Conservation (phyloP, 2,113 vertebrate species). For the Isurus oxyrinchus region DNA sequence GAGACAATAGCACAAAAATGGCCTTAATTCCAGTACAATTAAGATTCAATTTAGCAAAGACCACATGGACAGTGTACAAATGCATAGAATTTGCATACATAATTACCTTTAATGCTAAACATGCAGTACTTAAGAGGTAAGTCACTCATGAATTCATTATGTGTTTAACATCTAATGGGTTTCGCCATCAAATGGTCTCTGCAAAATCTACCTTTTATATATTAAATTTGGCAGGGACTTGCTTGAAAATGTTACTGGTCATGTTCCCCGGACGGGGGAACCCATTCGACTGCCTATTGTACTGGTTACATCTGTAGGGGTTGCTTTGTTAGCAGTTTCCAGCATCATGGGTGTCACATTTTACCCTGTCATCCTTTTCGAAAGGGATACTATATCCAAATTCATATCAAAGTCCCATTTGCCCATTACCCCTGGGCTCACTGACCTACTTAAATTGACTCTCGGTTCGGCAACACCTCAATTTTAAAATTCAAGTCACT, state of each 20-base stretch:
- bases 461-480: too few relatives aligned
- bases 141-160: background rate
- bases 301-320: background rate
- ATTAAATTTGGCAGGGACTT: background rate
- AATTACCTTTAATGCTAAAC: background rate
- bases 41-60: background rate
- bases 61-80: background rate
- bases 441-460: background rate
- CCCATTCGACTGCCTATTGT: background rate
- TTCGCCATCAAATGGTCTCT: background rate
- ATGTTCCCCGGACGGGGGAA: background rate
- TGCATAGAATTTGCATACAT: background rate
- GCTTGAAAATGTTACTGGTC: background rate
- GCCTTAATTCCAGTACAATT: background rate
- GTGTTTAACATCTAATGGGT: background rate
- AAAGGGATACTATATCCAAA: background rate
- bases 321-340: background rate
- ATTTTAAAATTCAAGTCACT: background rate
- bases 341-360: background rate
- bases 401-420: background rate
- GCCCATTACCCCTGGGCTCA: background rate
- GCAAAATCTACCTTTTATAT: background rate
- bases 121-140: background rate
- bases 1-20: background rate
- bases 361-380: background rate